phyloP scores from a whole-genome alignment of 2,888 invertebrate species.

The Protonemura montana region DNA sequence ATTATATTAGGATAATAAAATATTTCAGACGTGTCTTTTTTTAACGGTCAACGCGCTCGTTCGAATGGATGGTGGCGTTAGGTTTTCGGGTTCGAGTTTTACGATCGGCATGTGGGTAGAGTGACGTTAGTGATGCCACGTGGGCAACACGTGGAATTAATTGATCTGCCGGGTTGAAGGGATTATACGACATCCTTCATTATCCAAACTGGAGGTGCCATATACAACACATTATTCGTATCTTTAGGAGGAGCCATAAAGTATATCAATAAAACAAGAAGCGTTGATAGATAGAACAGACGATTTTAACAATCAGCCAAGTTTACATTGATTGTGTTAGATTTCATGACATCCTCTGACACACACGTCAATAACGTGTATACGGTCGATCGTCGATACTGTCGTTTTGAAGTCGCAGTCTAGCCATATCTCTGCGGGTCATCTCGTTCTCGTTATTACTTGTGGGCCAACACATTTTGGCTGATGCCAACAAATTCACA shows the following conservation, averaged over 20 bases:
- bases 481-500: neutral
- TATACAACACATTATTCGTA: neutral
- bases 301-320: neutral
- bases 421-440: neutral
- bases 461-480: neutral
- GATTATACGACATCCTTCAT: neutral
- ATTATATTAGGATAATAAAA: conserved; percentile 31
- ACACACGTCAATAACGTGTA: neutral
- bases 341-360: neutral
- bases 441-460: neutral
- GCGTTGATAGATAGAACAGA: neutral
- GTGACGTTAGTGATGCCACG: neutral
- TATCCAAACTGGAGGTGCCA: neutral
- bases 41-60: neutral
- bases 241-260: neutral
- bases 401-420: neutral
- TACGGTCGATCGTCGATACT: neutral
- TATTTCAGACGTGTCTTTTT: conserved; percentile 15
- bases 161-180: neutral
- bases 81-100: neutral
- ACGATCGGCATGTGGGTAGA: neutral
- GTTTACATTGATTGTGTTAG: neutral
- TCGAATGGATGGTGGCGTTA: neutral
- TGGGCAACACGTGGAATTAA: neutral
- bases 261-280: too few relatives aligned